These are phyloP conservation scores for Cyanoderma ruficeps DNA, from an alignment of 2,113 vertebrate species.

Conservation along the genomic window DNA sequence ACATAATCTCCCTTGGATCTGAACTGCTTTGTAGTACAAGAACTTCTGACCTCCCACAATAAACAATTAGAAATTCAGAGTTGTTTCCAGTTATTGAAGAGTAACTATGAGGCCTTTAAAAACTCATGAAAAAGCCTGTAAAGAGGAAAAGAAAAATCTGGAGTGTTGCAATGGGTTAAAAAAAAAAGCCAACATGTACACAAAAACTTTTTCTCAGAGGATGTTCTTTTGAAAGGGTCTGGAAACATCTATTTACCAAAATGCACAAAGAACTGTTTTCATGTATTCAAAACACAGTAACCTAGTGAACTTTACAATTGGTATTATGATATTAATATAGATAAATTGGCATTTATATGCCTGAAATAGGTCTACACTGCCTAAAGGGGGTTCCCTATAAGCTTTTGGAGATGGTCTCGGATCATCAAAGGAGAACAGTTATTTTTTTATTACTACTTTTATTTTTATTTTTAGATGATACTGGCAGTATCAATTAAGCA, in stretches of 20 bases:
- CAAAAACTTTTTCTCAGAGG: not conserved
- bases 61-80: not conserved
- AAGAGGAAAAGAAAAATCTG: not conserved
- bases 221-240: not conserved
- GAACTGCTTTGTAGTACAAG: not conserved
- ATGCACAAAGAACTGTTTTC: not conserved
- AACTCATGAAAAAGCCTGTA: not conserved
- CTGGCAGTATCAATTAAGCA: not conserved
- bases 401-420: not conserved
- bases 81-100: not conserved
- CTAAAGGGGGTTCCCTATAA: accelerated
- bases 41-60: not conserved
- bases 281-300: not conserved
- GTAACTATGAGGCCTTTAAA: not conserved
- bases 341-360: not conserved
- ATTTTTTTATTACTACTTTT: not conserved
- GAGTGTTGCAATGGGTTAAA: not conserved
- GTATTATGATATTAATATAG: not conserved
- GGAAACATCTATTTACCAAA: not conserved
- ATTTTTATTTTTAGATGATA: not conserved
- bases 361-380: not conserved
- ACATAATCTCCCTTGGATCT: not conserved
- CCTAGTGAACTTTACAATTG: not conserved
- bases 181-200: not conserved
- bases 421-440: accelerated